A percentile compares a stretch with the other conserved stretches of the same genome.
phyloP scores from a whole-genome alignment of 2,797 vertebrate species.

The Molossus molossus region DNA sequence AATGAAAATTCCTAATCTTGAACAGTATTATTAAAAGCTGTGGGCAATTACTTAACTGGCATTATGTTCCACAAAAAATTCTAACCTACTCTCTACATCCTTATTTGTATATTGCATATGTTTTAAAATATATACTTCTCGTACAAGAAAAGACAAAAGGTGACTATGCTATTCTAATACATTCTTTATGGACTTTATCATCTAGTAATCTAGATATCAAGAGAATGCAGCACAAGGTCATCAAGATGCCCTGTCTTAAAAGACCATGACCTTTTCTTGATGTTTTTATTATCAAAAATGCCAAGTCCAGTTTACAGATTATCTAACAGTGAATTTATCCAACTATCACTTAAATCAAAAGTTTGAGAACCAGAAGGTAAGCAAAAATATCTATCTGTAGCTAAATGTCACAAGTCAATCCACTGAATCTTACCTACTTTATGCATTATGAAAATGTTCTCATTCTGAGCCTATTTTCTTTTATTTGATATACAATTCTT shows the following conservation, averaged over 20 bases:
- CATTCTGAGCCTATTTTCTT: conserved; percentile 29
- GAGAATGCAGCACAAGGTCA: conserved; percentile 59
- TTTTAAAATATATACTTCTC: conserved; percentile 68
- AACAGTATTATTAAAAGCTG: conserved; percentile 71
- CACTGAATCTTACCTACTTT: background rate
- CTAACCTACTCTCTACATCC: conserved; percentile 64
- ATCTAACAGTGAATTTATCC: conserved; percentile 7
- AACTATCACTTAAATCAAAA: conserved; percentile 54
- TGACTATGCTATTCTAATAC: conserved; percentile 1
- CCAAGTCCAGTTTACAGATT: conserved; percentile 44
- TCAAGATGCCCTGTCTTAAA: conserved; percentile 61
- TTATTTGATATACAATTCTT: conserved; percentile 8
- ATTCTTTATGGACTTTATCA: conserved; percentile 55
- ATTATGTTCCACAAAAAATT: conserved; percentile 71
- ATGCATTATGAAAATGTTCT: conserved; percentile 20
- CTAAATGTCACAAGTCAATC: conserved; percentile 24
- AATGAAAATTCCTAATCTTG: conserved; percentile 75
- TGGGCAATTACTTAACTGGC: conserved; percentile 74
- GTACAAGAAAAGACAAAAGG: conserved; percentile 40
- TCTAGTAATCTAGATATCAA: conserved; percentile 30
- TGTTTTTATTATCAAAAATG: conserved; percentile 69
- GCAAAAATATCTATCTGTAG: background rate
- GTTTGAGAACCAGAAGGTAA: conserved; percentile 50
- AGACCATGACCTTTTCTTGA: conserved; percentile 63
- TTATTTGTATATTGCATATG: background rate